These are phyloP conservation scores for Limenitis camilla DNA, from an alignment of 2,888 invertebrate species.

Conservation along the genomic window DNA sequence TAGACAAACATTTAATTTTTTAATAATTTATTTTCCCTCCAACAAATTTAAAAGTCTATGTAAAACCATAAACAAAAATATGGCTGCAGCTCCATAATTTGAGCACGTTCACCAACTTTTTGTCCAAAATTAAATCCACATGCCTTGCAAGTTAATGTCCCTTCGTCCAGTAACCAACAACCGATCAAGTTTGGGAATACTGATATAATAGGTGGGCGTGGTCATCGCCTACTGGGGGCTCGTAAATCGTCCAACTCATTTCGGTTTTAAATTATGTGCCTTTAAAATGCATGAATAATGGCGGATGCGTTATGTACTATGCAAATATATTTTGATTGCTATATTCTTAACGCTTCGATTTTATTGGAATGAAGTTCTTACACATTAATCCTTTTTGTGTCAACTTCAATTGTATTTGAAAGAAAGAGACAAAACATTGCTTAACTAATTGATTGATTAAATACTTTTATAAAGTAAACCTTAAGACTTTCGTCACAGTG, in stretches of 20 bases:
- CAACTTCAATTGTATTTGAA: too few relatives aligned
- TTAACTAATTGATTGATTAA: too few relatives aligned
- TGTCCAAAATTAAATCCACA: not conserved
- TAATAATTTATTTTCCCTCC: too few relatives aligned
- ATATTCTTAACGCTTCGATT: slow-evolving; percentile 1
- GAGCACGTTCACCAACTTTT: slow-evolving; percentile 4
- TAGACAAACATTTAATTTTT: too few relatives aligned
- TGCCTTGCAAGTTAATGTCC: slow-evolving; percentile 4
- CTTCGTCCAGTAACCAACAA: slow-evolving; percentile 7
- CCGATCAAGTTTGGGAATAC: slow-evolving; percentile 24
- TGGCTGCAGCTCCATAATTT: slow-evolving; percentile 5
- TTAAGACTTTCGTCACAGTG: too few relatives aligned
- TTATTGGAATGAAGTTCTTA: too few relatives aligned
- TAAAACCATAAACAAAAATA: not conserved
- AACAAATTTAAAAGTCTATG: too few relatives aligned
- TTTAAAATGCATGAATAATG: slow-evolving; percentile 13
- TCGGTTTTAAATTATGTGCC: slow-evolving; percentile 37
- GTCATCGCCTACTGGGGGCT: slow-evolving; percentile 40
- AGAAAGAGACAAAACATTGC: too few relatives aligned
- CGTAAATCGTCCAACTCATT: slow-evolving; percentile 36
- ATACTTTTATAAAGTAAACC: too few relatives aligned
- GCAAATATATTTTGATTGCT: slow-evolving; percentile 3
- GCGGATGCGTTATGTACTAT: slow-evolving; percentile 7
- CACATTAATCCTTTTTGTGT: too few relatives aligned
- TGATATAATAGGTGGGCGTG: slow-evolving; percentile 44